Conservation (phyloP, 2,797 vertebrate genomes). For the Pelobates cultripes region DNA sequence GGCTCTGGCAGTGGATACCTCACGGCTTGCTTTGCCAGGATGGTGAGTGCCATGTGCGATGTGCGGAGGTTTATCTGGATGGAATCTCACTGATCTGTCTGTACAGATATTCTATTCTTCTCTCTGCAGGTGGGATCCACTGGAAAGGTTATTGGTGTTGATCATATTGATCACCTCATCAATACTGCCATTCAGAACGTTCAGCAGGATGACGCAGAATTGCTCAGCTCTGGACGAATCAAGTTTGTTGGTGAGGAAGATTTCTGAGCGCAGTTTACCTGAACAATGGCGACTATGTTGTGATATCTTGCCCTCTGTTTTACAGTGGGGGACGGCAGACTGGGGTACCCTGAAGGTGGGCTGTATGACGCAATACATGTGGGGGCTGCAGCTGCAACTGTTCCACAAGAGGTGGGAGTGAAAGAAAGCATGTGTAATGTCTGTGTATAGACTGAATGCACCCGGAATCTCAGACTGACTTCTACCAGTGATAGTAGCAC, state of each 20-base stretch:
- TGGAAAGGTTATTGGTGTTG: constrained; percentile 85
- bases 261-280: too few species aligned
- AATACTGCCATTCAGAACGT: constrained; percentile 80
- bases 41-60: constrained; percentile 70
- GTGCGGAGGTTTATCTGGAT: neutral
- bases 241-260: constrained; percentile 78
- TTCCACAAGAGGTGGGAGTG: constrained; percentile 81
- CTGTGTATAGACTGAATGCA: too few species aligned
- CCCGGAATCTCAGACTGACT: too few species aligned
- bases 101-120: neutral
- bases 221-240: constrained; percentile 81
- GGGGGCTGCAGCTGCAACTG: constrained; percentile 82
- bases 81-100: neutral
- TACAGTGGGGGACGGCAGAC: constrained; percentile 85
- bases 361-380: constrained; percentile 91
- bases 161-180: constrained; percentile 89
- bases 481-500: too few species aligned
- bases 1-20: constrained; percentile 92
- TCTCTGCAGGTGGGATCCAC: constrained; percentile 75
- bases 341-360: constrained; percentile 81
- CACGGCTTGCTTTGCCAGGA: constrained; percentile 88
- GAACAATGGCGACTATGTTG: too few species aligned
- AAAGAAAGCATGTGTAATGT: neutral
- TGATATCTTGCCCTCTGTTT: neutral
- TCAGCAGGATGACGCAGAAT: constrained; percentile 76